Conservation (phyloP, 2,113 vertebrate genomes). For the Varanus komodoensis region DNA sequence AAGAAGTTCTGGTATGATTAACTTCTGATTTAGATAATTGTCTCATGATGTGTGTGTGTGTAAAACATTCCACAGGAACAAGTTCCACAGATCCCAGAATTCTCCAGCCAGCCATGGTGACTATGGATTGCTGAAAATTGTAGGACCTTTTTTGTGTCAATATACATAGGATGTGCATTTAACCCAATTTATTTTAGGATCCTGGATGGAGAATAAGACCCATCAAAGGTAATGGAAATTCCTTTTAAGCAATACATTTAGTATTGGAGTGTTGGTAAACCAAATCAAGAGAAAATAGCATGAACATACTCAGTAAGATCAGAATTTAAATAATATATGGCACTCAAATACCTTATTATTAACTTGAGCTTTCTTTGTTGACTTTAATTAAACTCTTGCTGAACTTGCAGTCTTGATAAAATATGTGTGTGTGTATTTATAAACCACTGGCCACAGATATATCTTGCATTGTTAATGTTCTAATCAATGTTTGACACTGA, state of each 20-base stretch:
- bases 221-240: neutral
- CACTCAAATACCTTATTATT: slow-evolving; percentile 43
- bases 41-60: too few species aligned
- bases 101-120: too few species aligned
- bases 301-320: neutral
- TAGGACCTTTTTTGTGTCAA: too few species aligned
- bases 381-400: slow-evolving; percentile 47
- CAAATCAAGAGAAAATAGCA: neutral
- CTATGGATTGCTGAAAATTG: too few species aligned
- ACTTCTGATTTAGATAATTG: too few species aligned
- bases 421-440: neutral
- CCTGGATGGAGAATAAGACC: neutral
- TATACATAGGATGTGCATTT: too few species aligned
- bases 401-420: neutral
- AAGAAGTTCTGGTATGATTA: too few species aligned
- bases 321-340: slow-evolving; percentile 24
- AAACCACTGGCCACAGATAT: neutral
- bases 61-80: too few species aligned
- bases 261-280: neutral
- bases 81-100: too few species aligned
- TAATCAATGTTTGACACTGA: neutral
- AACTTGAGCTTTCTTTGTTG: slow-evolving; percentile 28
- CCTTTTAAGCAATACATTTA: neutral
- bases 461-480: neutral
- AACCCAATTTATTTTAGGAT: neutral